Conservation (phyloP, 2,797 vertebrate genomes). For the Cetoscarus ocellatus region DNA sequence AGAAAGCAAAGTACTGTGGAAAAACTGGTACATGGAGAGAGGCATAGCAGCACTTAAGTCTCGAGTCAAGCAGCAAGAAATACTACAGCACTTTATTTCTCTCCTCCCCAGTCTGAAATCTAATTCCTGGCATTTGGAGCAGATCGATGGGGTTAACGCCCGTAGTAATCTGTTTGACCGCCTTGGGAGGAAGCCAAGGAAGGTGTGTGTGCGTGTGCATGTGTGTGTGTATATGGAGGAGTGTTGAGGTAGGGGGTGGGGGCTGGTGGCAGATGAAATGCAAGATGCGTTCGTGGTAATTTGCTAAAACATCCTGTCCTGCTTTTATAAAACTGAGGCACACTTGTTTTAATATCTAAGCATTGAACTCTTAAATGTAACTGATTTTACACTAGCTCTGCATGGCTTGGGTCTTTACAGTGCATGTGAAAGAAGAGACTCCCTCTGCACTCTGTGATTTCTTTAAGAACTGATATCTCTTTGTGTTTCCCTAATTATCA, state of each 20-base stretch:
- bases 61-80: conserved; percentile 52
- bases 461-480: no score
- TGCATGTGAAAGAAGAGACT: no score
- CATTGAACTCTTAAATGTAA: not conserved
- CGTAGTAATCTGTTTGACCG: conserved; percentile 73
- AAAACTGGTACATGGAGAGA: conserved; percentile 20
- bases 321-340: not conserved
- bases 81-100: conserved; percentile 74
- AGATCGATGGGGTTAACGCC: conserved; percentile 76
- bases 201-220: conserved; percentile 31
- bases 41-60: conserved; percentile 50
- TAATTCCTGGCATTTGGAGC: conserved; percentile 78
- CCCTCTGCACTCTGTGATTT: no score
- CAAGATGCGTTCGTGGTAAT: conserved; percentile 18
- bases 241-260: conserved; percentile 8
- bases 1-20: conserved; percentile 11
- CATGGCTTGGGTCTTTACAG: no score
- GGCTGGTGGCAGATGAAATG: conserved; percentile 22
- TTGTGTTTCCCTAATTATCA: no score
- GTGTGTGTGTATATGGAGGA: conserved; percentile 8
- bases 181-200: conserved; percentile 69
- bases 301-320: no score
- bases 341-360: conserved; percentile 3
- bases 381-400: no score
- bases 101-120: conserved; percentile 66